phyloP scores from a whole-genome alignment of 2,797 vertebrate species.

The Sebastes nivosus region DNA sequence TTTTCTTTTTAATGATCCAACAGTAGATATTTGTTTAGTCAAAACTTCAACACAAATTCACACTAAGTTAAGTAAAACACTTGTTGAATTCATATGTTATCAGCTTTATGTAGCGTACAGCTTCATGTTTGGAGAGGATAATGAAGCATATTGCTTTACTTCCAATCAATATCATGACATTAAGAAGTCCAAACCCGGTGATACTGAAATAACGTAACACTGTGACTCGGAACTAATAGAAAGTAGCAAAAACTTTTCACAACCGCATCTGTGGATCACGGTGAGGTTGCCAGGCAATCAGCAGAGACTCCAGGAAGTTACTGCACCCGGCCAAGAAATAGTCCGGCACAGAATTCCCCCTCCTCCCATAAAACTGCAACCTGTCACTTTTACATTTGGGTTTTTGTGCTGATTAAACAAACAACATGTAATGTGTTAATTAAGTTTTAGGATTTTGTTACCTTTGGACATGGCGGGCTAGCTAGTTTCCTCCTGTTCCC shows the following conservation, averaged over 20 bases:
- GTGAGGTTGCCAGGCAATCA: not conserved
- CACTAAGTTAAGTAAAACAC: not conserved
- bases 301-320: not conserved
- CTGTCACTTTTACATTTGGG: not conserved
- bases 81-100: not conserved
- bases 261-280: not conserved
- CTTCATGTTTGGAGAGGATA: not conserved
- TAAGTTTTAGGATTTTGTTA: not conserved
- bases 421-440: not conserved
- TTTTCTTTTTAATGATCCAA: not conserved
- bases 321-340: not conserved
- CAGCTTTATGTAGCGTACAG: not conserved
- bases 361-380: not conserved
- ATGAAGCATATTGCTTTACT: not conserved
- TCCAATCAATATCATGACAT: not conserved
- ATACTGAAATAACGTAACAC: not conserved
- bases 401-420: not conserved
- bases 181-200: not conserved
- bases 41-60: not conserved
- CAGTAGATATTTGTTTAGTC: not conserved
- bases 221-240: not conserved
- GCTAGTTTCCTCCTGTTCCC: not conserved
- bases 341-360: not conserved
- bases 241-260: not conserved
- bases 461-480: not conserved